These are phyloP conservation scores for Grantiella picta DNA, from an alignment of 2,113 vertebrate species.

Conservation along the genomic window DNA sequence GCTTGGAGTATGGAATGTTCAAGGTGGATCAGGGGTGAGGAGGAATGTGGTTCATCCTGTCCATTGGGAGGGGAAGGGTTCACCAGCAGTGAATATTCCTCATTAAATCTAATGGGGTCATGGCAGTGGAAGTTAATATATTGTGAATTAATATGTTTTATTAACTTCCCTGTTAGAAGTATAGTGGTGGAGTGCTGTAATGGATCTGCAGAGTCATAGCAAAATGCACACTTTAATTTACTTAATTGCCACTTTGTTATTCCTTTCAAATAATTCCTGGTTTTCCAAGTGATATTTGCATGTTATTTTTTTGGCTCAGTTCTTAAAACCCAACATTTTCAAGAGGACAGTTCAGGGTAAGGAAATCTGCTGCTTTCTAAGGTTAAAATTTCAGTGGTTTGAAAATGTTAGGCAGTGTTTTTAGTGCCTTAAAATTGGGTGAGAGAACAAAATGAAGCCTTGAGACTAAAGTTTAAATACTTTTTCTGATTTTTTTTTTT, in stretches of 20 bases:
- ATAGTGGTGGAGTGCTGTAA: not conserved
- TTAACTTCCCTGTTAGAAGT: not conserved
- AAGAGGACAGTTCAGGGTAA: not conserved
- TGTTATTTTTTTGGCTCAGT: not conserved
- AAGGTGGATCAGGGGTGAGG: not conserved
- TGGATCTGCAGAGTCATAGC: not conserved
- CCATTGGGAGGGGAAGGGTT: not conserved
- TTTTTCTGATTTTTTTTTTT: no score
- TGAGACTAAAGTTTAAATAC: not conserved
- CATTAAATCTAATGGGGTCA: not conserved
- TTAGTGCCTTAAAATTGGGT: not conserved
- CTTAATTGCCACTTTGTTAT: not conserved
- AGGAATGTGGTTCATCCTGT: not conserved
- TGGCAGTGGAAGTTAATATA: not conserved
- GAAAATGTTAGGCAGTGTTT: not conserved
- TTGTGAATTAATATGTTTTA: not conserved
- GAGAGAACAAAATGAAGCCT: not conserved
- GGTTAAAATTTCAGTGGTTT: not conserved
- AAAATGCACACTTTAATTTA: not conserved
- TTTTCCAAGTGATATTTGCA: not conserved
- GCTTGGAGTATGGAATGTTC: accelerated
- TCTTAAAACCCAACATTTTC: not conserved
- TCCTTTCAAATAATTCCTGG: not conserved
- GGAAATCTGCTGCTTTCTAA: not conserved
- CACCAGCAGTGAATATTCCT: not conserved